Percentiles rank a stretch among this genome's conserved stretches.
phyloP scores from a whole-genome alignment of 2,888 invertebrate genomes.

The Tenthredo livida region DNA sequence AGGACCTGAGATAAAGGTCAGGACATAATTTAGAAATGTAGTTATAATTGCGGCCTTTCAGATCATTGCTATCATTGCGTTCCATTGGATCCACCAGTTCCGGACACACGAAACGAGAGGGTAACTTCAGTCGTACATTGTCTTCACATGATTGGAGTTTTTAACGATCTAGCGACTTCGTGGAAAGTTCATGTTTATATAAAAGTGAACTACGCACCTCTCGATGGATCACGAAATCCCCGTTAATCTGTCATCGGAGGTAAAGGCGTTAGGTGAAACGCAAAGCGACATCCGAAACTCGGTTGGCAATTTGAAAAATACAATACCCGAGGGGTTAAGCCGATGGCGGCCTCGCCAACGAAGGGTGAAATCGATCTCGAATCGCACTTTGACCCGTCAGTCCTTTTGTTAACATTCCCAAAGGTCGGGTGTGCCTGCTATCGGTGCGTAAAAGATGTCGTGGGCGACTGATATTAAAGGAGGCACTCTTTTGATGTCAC shows the following conservation, averaged over 20 bases:
- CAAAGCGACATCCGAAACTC: slow-evolving; percentile 42
- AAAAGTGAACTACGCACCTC: not conserved
- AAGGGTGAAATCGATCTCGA: slow-evolving; percentile 50
- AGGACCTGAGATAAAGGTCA: slow-evolving; percentile 28
- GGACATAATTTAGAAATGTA: slow-evolving; percentile 46
- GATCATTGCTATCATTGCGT: slow-evolving; percentile 12
- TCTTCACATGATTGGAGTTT: not conserved
- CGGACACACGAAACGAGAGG: not conserved
- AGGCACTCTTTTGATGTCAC: slow-evolving; percentile 60
- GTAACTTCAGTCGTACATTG: not conserved
- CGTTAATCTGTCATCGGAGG: slow-evolving; percentile 30
- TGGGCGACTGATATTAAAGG: slow-evolving; percentile 60
- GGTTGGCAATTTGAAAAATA: slow-evolving; percentile 48
- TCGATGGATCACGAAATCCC: not conserved
- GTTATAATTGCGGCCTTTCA: slow-evolving; percentile 49
- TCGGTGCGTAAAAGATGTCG: slow-evolving; percentile 54
- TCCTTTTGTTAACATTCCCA: slow-evolving; percentile 53
- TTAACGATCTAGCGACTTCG: not conserved
- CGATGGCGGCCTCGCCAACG: slow-evolving; percentile 39
- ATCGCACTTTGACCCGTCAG: slow-evolving; percentile 51
- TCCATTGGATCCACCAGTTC: not conserved
- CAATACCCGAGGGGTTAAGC: slow-evolving; percentile 45
- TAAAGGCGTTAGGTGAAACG: slow-evolving; percentile 31
- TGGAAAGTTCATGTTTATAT: not conserved
- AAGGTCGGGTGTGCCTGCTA: slow-evolving; percentile 47